A percentile compares a stretch with the other conserved stretches of the same genome.
These are phyloP conservation scores for Pteromalus puparum DNA, from an alignment of 1,140 invertebrate genomes.

Conservation along the genomic window DNA sequence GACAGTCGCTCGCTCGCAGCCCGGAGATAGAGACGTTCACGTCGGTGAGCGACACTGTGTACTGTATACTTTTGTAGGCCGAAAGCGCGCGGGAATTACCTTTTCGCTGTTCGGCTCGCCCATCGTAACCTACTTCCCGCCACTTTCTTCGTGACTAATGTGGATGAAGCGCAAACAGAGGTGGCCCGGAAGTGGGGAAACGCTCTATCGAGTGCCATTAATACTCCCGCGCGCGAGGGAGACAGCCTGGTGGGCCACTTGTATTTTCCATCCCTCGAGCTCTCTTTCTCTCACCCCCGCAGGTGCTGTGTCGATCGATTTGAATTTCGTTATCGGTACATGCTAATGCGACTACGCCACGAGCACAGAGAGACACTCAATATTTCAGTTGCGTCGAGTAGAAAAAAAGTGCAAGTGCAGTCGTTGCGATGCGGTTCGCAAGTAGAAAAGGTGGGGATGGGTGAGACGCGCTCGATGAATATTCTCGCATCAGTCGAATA, in stretches of 20 bases:
- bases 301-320: constrained; percentile 30
- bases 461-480: not conserved
- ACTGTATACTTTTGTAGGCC: constrained; percentile 4
- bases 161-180: constrained; percentile 37
- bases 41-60: not conserved
- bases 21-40: not conserved
- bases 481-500: not conserved
- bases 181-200: constrained; percentile 16
- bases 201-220: constrained; percentile 27
- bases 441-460: not conserved
- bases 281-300: constrained; percentile 16
- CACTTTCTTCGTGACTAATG: constrained; percentile 41
- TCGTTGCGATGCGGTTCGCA: not conserved
- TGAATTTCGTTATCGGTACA: constrained; percentile 30
- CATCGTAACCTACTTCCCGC: constrained; percentile 28
- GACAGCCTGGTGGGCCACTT: not conserved
- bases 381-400: not conserved
- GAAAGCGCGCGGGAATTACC: constrained; percentile 11
- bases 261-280: constrained; percentile 39
- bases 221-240: constrained; percentile 13
- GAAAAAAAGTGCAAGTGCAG: not conserved
- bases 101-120: constrained; percentile 1
- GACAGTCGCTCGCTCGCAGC: not conserved
- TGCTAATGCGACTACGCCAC: not conserved
- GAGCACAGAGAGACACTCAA: not conserved